Base-by-base conservation (phyloP, 2,113 vertebrate genomes). In the Oncorhynchus gorbuscha region DNA sequence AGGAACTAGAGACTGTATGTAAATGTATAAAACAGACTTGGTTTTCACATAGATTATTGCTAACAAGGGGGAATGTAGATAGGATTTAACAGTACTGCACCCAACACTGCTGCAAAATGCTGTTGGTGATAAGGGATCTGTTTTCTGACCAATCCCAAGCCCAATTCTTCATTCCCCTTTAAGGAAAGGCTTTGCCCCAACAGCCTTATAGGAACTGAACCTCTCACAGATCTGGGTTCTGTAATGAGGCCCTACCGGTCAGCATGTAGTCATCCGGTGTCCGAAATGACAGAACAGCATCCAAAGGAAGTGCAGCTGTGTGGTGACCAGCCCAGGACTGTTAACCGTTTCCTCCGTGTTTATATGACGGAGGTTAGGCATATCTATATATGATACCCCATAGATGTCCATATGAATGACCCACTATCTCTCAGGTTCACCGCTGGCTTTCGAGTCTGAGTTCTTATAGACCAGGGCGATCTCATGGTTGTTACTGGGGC, bases 381-480 rank as follows among this genome's bases (percentile, higher is more conserved):
- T 49, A n/a, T 71, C 32, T 18, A 26, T 12, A 45, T 45, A 58
- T 28, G 14, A n/a, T 16, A 30, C 22, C 39, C 39, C 49, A 35
- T 24, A 69, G 30, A 59, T 24, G 49, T 32, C 45, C 48, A 35
- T 51, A 18, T 1, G 2, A 18, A 55, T 28, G 14, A 76, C 8
- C 4, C 5, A 11, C 73, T 86, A 84, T 55, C 12, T 73, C 24
- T 76, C 69, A 14, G n/a, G 65, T 4, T 81, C 80, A 66, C 5
- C 70, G 4, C 9, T 75, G 6, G 55, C 69, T 76, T 86, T 45
- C 9, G 75, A 12, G 72, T 13, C 3, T 79, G 28, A 3, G 80
- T 18, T 73, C 77, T 87, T 87, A 69, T 45, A 81, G 48, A 72
- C 69, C 71, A 92, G 72, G 66, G 79, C 79, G 0, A 92, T 82